Conservation (phyloP, 92 coral and sea anemone species). For the Parazoanthus darwini region DNA sequence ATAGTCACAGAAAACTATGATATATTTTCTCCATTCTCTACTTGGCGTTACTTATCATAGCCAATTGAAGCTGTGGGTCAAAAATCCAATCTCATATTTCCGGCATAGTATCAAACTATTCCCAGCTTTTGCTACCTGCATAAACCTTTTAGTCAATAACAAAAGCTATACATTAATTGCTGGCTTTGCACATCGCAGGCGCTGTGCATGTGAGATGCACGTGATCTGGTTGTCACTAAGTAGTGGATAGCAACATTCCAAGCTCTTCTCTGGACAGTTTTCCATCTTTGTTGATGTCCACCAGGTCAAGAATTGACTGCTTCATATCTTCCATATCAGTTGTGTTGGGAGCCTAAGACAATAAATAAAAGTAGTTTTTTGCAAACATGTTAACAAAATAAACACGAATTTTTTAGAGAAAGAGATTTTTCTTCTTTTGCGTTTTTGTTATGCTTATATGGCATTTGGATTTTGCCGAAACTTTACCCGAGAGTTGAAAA, state of each 20-base stretch:
- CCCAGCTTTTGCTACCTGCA: not conserved
- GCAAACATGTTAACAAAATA: not conserved
- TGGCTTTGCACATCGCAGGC: not conserved
- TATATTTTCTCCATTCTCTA: not conserved
- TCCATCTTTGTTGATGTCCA: conserved; percentile 54
- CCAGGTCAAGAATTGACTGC: conserved; percentile 45
- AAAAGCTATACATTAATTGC: not conserved
- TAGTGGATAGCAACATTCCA: conserved; percentile 38
- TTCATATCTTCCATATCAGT: conserved; percentile 43
- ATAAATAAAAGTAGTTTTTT: not conserved
- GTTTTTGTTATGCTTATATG: not conserved
- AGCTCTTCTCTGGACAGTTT: conserved; percentile 54
- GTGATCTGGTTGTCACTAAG: not conserved
- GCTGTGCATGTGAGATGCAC: not conserved
- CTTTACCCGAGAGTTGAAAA: no score
- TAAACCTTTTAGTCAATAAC: not conserved
- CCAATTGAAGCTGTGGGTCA: no score
- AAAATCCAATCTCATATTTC: not conserved
- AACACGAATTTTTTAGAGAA: not conserved
- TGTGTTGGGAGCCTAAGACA: conserved; percentile 33
- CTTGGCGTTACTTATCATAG: not conserved
- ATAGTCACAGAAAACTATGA: not conserved
- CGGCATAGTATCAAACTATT: not conserved
- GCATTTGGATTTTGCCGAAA: no score
- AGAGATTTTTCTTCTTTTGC: not conserved